phyloP scores from a whole-genome alignment of 2,797 vertebrate genomes.

The Neopelma chrysocephalum region DNA sequence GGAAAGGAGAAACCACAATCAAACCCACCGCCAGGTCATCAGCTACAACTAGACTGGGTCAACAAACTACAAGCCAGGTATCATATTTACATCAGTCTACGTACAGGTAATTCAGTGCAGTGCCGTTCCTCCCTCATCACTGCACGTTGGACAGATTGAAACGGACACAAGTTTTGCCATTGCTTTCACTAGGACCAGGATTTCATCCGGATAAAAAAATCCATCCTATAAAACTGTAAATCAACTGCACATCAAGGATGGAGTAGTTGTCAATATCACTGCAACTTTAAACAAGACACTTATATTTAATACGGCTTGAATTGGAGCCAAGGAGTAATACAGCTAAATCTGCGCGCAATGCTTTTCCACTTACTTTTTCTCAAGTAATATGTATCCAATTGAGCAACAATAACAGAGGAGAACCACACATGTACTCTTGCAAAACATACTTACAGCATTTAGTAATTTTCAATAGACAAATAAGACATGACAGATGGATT shows the following conservation, averaged over 20 bases:
- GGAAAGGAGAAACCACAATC: slow-evolving; percentile 54
- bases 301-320: slow-evolving; percentile 56
- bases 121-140: neutral
- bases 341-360: slow-evolving; percentile 40
- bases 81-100: neutral
- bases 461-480: slow-evolving; percentile 61
- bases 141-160: neutral
- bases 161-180: neutral
- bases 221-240: neutral
- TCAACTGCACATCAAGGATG: slow-evolving; percentile 1
- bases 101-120: slow-evolving; percentile 36
- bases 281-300: slow-evolving; percentile 40
- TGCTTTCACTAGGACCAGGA: slow-evolving; percentile 5
- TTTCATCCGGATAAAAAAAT: slow-evolving; percentile 21
- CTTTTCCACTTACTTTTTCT: slow-evolving; percentile 58
- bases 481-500: neutral
- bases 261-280: slow-evolving; percentile 38
- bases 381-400: slow-evolving; percentile 59
- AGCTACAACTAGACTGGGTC: slow-evolving; percentile 2
- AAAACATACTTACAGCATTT: slow-evolving; percentile 48
- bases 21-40: slow-evolving; percentile 30
- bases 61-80: slow-evolving; percentile 19
- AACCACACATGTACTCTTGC: slow-evolving; percentile 53
- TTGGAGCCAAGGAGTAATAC: neutral
- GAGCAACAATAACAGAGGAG: slow-evolving; percentile 50